Evolutionary conservation across 2,888 invertebrate genomes (phyloP).

Genomic region (Parascotia fuliginaria): DNA sequence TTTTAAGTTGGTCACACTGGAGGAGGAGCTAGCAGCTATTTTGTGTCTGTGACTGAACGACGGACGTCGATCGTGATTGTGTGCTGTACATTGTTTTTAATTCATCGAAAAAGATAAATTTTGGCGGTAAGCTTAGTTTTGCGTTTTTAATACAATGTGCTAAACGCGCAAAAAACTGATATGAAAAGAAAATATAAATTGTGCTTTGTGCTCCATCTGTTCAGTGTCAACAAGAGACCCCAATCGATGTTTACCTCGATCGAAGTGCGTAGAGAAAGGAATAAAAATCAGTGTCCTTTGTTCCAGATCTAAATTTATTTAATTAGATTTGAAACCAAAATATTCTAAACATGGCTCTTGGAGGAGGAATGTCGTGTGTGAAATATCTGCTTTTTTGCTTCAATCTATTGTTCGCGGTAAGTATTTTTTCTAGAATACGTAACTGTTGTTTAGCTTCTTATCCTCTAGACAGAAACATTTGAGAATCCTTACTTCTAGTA

Average conservation of each 20-base stretch:
- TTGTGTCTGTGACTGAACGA: too few relatives aligned
- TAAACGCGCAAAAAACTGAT: not conserved
- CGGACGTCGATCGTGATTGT: not conserved
- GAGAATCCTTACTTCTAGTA: too few relatives aligned
- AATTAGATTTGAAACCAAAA: slow-evolving; percentile 59
- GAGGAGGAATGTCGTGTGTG: slow-evolving; percentile 93
- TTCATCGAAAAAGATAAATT: slow-evolving; percentile 30
- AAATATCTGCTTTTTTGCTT: slow-evolving; percentile 95
- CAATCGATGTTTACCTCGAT: slow-evolving; percentile 66
- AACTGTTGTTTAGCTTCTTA: slow-evolving; percentile 24
- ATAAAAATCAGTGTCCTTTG: slow-evolving; percentile 57
- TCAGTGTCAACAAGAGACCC: slow-evolving; percentile 51
- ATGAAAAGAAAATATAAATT: slow-evolving; percentile 2
- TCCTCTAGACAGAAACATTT: not conserved
- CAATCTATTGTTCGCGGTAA: slow-evolving; percentile 95
- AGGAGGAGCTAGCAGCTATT: too few relatives aligned
- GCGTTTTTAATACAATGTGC: not conserved
- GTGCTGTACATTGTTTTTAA: slow-evolving; percentile 23
- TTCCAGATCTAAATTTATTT: slow-evolving; percentile 65
- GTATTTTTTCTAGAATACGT: slow-evolving; percentile 56
- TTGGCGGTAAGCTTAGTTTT: slow-evolving; percentile 49
- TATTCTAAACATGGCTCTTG: slow-evolving; percentile 89
- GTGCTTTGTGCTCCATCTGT: slow-evolving; percentile 9
- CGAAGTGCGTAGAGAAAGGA: slow-evolving; percentile 43
- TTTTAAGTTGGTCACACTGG: too few relatives aligned